Evolutionary conservation across 64 coral and sea anemone species (phyloP), one percentile per base, ranked within the genome.

Genomic region (Montipora capricornis): DNA sequence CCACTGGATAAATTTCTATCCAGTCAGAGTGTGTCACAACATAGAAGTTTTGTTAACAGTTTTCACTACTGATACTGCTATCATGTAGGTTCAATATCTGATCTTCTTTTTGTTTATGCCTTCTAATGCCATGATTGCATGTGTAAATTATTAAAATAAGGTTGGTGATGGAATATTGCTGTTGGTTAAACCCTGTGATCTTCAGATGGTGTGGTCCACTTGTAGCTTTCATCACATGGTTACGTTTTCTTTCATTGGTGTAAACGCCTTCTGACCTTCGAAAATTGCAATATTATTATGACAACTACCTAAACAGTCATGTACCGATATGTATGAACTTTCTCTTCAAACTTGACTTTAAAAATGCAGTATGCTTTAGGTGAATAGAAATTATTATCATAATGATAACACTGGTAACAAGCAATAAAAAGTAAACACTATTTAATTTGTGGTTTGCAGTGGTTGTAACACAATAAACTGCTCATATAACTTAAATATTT

Each of bases 1-100:
- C 13, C 67, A 69, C 67, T 69, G 67, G 67, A 69, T 69, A 20
- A 69, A 69, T 69, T 69, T 69, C 67, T 20, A 69, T 69, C 67
- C 67, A 69, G 14, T 69, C 67, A 69, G 67, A 69, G 67, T 69
- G 9, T 69, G 67, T 69, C 10, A 69, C 67, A 69, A 69, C 3
- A 69, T 69, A 20, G 67, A 69, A 69, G 9, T 69, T 69, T 69
- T 69, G 67, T 5, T 69, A 15, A 69, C 67, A 69, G 67, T 69
- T 69, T 69, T 69, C 67, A 69, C 67, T 69, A 69, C 1, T 26
- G 26, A 26, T 26, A 26, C 26, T 26, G 26, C 26, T 26, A 26
- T 26, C 26, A 26, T 26, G 0, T 26, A 26, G 26, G 26, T 26
- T 26, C 26, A 26, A 26, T 26, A 26, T 26, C 26, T 26, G 26